Conservation (phyloP, 1,140 invertebrate genomes). For the Batillaria attramentaria region DNA sequence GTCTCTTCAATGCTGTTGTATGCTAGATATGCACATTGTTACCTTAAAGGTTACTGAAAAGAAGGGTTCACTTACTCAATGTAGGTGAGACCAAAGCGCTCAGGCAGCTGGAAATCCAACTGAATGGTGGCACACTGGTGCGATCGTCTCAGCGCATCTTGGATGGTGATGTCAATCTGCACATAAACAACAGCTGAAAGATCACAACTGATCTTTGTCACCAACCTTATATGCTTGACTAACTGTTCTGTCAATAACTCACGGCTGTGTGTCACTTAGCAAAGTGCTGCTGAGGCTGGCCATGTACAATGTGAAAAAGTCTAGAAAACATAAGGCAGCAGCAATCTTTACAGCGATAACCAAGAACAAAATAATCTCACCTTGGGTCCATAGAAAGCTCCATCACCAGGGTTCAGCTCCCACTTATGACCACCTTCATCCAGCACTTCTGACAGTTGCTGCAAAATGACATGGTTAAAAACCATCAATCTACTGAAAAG, state of each 20-base stretch:
- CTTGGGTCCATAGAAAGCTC: slow-evolving; percentile 99
- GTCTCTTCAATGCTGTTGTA: background rate
- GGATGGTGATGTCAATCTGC: slow-evolving; percentile 96
- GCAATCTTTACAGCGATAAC: no score
- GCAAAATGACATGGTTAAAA: slow-evolving; percentile 50
- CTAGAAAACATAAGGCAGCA: no score
- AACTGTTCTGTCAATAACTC: no score
- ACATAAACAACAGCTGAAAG: no score
- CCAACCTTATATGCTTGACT: no score
- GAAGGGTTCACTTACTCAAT: slow-evolving; percentile 79
- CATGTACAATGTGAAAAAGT: no score
- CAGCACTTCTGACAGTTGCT: slow-evolving; percentile 88
- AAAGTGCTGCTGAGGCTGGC: no score
- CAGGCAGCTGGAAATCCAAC: slow-evolving; percentile 97
- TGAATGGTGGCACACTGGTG: slow-evolving; percentile 99
- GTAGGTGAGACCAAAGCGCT: slow-evolving; percentile 90
- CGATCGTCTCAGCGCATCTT: slow-evolving; percentile 89
- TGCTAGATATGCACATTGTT: no score
- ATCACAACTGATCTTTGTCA: no score
- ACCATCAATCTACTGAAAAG: background rate
- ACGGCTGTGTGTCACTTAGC: no score
- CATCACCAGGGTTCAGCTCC: slow-evolving; percentile 92
- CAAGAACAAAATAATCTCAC: slow-evolving; percentile 55
- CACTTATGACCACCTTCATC: slow-evolving; percentile 89
- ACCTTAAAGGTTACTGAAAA: no score